A percentile compares a stretch with the other conserved stretches of the same genome.
phyloP scores from a whole-genome alignment of 2,113 vertebrate species.

The Anseranas semipalmata region DNA sequence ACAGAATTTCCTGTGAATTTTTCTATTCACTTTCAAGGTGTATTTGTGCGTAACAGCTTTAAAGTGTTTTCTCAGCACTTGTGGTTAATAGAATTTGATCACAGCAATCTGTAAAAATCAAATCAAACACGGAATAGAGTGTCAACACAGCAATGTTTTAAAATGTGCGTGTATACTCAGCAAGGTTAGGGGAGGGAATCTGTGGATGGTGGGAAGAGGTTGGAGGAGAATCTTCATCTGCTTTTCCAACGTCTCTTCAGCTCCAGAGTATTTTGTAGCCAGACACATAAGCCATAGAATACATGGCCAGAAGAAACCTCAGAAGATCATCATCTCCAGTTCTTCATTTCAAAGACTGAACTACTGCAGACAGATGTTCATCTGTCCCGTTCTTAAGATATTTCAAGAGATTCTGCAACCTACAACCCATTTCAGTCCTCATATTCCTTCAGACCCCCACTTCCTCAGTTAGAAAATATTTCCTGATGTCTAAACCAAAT shows the following conservation, averaged over 20 bases:
- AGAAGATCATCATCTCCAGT: neutral
- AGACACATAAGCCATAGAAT: neutral
- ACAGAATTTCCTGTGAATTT: slow-evolving; percentile 7
- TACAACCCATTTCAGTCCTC: neutral
- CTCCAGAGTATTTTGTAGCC: neutral
- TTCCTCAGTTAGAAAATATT: neutral
- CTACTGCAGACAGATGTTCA: neutral
- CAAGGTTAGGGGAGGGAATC: neutral
- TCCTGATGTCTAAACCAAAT: neutral
- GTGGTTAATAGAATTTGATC: slow-evolving; percentile 52
- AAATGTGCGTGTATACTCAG: neutral
- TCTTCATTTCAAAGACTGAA: neutral
- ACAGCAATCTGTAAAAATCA: slow-evolving; percentile 57
- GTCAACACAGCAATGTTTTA: slow-evolving; percentile 28
- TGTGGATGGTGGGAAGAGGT: neutral
- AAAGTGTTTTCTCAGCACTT: slow-evolving; percentile 51
- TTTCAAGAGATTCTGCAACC: neutral
- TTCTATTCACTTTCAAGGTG: slow-evolving; percentile 25
- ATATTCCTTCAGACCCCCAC: neutral
- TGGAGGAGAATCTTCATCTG: neutral
- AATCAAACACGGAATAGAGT: slow-evolving; percentile 33
- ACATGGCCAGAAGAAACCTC: neutral
- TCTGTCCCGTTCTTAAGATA: neutral
- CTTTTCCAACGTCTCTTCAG: neutral
- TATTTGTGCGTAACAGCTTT: slow-evolving; percentile 27